Conservation (phyloP, 2,888 invertebrate species). For the Apotomis turbidana region DNA sequence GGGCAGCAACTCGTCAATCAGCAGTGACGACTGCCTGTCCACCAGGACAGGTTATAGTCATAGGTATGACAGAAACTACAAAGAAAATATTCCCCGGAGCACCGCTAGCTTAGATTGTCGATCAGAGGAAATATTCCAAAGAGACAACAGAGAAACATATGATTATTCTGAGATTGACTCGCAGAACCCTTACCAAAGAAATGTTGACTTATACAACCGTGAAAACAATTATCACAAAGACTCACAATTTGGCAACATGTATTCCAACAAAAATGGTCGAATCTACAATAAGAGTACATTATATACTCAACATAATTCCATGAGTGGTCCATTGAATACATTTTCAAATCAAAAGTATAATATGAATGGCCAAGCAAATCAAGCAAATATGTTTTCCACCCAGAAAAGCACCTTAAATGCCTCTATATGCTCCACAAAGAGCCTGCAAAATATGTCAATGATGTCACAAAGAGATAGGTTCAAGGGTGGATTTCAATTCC, state of each 20-base stretch:
- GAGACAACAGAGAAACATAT: slow-evolving; percentile 53
- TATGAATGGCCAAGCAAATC: slow-evolving; percentile 11
- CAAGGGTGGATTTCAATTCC: slow-evolving; percentile 59
- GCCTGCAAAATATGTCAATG: slow-evolving; percentile 43
- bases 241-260: slow-evolving; percentile 42
- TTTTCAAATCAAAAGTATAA: slow-evolving; percentile 7
- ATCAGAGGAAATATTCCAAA: slow-evolving; percentile 53
- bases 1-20: slow-evolving; percentile 69
- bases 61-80: slow-evolving; percentile 43
- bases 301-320: slow-evolving; percentile 6
- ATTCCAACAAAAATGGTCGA: slow-evolving; percentile 41
- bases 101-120: slow-evolving; percentile 45
- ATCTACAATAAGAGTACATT: slow-evolving; percentile 1
- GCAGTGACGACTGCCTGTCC: slow-evolving; percentile 68
- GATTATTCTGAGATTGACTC: slow-evolving; percentile 56
- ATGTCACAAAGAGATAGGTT: slow-evolving; percentile 62
- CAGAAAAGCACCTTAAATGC: slow-evolving; percentile 31
- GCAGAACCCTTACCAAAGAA: slow-evolving; percentile 54
- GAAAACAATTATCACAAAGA: slow-evolving; percentile 2
- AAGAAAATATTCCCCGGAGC: slow-evolving; percentile 53
- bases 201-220: background rate
- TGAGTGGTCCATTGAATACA: slow-evolving; percentile 15
- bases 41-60: slow-evolving; percentile 49
- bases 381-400: slow-evolving; percentile 6
- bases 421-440: slow-evolving; percentile 38